These are phyloP conservation scores for Malaclemys terrapin DNA, from an alignment of 2,113 vertebrate species.

Conservation along the genomic window DNA sequence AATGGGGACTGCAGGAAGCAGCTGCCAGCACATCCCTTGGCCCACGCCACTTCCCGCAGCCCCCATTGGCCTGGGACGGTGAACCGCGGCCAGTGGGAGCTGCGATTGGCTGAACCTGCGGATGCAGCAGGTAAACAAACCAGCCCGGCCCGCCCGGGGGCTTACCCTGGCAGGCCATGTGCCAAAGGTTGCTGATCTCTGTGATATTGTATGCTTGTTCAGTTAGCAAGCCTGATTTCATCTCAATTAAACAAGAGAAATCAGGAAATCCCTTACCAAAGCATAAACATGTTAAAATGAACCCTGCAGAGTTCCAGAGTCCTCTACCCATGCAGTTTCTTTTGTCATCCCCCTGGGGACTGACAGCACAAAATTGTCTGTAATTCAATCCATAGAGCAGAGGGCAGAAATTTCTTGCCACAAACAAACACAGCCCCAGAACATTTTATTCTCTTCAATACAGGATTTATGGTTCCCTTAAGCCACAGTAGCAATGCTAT, in stretches of 20 bases:
- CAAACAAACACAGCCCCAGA: background rate
- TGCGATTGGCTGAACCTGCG: too few relatives aligned
- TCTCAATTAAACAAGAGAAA: background rate
- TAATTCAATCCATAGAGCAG: background rate
- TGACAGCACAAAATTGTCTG: background rate
- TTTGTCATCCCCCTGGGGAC: background rate
- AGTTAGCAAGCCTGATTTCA: background rate
- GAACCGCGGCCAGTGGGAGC: too few relatives aligned
- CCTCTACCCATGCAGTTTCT: background rate
- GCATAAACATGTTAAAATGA: background rate
- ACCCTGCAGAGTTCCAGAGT: background rate
- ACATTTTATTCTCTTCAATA: background rate
- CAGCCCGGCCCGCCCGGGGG: too few relatives aligned
- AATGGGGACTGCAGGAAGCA: too few relatives aligned
- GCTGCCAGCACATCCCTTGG: too few relatives aligned
- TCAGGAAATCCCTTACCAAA: background rate
- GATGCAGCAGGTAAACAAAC: too few relatives aligned
- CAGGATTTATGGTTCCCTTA: background rate
- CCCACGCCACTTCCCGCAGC: too few relatives aligned
- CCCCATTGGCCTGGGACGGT: too few relatives aligned
- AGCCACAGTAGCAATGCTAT: background rate
- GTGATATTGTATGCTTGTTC: background rate
- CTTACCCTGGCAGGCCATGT: too few relatives aligned
- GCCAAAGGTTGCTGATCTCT: too few relatives aligned
- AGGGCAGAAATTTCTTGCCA: background rate